Conservation (phyloP, 2,797 vertebrate species). For the Chelonia mydas region DNA sequence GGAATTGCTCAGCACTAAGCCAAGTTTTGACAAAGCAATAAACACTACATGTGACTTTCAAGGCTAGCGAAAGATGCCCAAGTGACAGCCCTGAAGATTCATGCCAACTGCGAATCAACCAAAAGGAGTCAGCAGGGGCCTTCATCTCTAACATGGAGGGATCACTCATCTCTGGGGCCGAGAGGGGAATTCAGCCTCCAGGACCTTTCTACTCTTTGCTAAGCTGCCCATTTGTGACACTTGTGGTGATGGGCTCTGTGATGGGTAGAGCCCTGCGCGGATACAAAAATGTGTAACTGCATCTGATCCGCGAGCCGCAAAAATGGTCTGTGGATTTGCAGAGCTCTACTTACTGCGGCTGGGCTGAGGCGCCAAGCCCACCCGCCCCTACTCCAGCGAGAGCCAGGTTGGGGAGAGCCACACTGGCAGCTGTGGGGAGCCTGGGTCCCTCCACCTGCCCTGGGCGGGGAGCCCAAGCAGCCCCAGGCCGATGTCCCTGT, state of each 20-base stretch:
- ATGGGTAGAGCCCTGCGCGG: no score
- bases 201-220: background rate
- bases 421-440: no score
- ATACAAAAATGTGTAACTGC: no score
- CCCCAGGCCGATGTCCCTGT: no score
- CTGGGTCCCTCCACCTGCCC: no score
- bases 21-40: background rate
- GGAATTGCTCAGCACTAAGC: background rate
- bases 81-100: background rate
- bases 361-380: no score
- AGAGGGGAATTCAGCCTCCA: background rate
- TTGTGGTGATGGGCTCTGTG: background rate
- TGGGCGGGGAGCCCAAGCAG: no score
- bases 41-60: accelerated
- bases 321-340: no score
- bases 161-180: background rate
- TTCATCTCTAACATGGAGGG: accelerated
- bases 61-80: background rate
- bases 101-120: background rate
- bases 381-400: no score
- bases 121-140: background rate
- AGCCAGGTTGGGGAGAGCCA: no score
- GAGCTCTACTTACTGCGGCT: no score
- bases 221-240: background rate
- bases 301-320: no score